Conservation (phyloP, 2,113 vertebrate genomes). For the Pelmatolapia mariae region DNA sequence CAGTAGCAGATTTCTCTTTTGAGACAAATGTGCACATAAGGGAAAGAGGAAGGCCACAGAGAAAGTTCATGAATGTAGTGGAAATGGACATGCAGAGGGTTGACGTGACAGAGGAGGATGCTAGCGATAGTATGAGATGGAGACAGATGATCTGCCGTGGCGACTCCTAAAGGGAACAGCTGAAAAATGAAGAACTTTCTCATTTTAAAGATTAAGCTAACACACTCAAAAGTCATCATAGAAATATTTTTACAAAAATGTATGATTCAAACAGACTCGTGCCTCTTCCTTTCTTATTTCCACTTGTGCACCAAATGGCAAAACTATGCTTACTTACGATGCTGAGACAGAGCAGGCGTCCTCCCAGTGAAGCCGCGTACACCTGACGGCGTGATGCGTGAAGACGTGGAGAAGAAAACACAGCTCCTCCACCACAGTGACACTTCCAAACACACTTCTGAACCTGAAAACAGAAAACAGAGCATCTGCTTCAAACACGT, state of each 20-base stretch:
- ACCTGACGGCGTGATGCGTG: slow-evolving; percentile 69
- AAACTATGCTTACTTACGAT: slow-evolving; percentile 69
- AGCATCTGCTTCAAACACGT: accelerated
- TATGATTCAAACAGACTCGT: neutral
- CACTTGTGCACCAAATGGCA: neutral
- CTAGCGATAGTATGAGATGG: neutral
- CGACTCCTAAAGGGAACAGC: neutral
- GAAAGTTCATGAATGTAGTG: neutral
- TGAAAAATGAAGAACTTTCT: neutral
- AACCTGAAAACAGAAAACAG: slow-evolving; percentile 59
- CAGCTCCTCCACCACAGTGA: slow-evolving; percentile 77
- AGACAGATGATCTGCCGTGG: accelerated
- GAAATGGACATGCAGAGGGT: neutral
- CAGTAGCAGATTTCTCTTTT: neutral
- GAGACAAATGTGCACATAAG: neutral
- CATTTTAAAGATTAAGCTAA: neutral
- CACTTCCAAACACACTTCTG: slow-evolving; percentile 80
- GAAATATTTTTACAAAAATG: neutral
- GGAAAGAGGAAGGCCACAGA: neutral
- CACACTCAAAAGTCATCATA: neutral
- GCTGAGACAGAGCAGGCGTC: slow-evolving; percentile 76
- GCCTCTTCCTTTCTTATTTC: neutral
- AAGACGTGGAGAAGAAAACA: slow-evolving; percentile 89
- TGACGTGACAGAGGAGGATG: neutral
- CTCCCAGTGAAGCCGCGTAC: slow-evolving; percentile 84